These are phyloP conservation scores for Macrophya alboannulata DNA, from an alignment of 2,888 invertebrate species.

Conservation along the genomic window DNA sequence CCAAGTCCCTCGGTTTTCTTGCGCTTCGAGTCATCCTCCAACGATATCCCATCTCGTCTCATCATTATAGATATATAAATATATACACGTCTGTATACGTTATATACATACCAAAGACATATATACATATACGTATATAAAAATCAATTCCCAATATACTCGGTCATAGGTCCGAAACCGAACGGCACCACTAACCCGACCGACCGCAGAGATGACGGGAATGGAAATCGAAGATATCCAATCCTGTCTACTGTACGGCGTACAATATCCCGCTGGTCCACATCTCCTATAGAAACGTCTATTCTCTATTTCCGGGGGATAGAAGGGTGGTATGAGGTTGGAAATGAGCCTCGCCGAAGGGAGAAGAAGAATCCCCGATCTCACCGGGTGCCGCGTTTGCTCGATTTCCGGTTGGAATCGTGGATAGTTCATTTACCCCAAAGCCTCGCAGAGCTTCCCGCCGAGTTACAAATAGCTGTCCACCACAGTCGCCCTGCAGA, in stretches of 20 bases:
- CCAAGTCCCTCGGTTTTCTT: neutral
- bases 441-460: neutral
- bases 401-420: constrained; percentile 47
- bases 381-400: constrained; percentile 37
- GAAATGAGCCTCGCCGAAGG: constrained; percentile 57
- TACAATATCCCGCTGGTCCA: constrained; percentile 54
- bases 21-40: constrained; percentile 1
- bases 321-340: constrained; percentile 25
- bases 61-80: neutral
- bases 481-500: constrained; percentile 39
- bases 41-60: constrained; percentile 26
- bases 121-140: neutral
- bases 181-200: constrained; percentile 15
- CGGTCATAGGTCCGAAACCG: constrained; percentile 28
- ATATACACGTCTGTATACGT: neutral
- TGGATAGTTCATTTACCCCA: constrained; percentile 48
- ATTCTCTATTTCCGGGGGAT: constrained; percentile 52
- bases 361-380: constrained; percentile 55
- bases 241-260: constrained; percentile 47
- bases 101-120: neutral
- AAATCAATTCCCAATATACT: constrained; percentile 32
- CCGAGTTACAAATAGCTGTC: constrained; percentile 52
- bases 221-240: constrained; percentile 55
- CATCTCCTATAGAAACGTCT: constrained; percentile 53
- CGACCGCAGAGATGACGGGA: constrained; percentile 49